These are phyloP conservation scores for Colletes collaris DNA, from an alignment of 2,888 invertebrate genomes.

Conservation along the genomic window DNA sequence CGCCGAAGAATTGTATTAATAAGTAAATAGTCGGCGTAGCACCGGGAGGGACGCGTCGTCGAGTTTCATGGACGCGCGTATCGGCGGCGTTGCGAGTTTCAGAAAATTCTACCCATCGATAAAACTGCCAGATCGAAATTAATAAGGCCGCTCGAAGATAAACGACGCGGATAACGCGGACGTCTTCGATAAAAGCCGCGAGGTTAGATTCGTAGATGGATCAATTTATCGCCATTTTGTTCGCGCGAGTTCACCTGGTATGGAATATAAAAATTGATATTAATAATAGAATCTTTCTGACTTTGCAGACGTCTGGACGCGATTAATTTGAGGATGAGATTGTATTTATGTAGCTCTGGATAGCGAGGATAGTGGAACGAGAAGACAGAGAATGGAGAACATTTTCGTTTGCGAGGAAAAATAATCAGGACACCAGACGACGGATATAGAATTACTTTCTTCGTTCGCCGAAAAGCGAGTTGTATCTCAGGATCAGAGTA, in stretches of 20 bases:
- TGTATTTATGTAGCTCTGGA: too few species aligned
- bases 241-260: not conserved
- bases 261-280: too few species aligned
- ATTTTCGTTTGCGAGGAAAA: not conserved
- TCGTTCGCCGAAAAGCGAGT: not conserved
- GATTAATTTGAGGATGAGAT: too few species aligned
- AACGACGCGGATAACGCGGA: not conserved
- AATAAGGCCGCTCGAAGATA: not conserved
- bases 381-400: not conserved
- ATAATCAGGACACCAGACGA: not conserved
- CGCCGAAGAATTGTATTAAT: slow-evolving; percentile 26
- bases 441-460: not conserved
- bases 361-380: not conserved
- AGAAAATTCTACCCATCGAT: not conserved
- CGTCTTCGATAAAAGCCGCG: too few species aligned
- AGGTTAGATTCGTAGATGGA: not conserved
- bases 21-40: slow-evolving; percentile 9
- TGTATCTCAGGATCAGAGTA: not conserved
- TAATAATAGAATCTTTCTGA: too few species aligned
- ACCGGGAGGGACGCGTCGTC: not conserved
- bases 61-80: not conserved
- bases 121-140: slow-evolving; percentile 1
- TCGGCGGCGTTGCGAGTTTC: not conserved
- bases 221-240: not conserved
- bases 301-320: too few species aligned